Conservation (phyloP, 2,888 invertebrate species). For the Phania funesta region DNA sequence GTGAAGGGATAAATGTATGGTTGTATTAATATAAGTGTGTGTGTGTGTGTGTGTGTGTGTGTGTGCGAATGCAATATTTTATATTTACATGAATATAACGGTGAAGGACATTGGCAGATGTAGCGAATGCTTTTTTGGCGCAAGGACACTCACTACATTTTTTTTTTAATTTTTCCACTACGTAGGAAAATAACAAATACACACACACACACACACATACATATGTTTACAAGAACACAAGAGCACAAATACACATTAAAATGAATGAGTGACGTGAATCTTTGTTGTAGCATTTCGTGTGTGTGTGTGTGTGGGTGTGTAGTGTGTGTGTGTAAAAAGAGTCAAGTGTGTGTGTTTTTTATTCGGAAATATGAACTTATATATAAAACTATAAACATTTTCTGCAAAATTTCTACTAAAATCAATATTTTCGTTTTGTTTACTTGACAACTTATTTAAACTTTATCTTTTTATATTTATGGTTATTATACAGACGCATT, state of each 20-base stretch:
- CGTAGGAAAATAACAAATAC: slow-evolving; percentile 47
- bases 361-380: neutral
- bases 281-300: slow-evolving; percentile 1
- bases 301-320: neutral
- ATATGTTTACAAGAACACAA: neutral
- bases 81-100: slow-evolving; percentile 68
- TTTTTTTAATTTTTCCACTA: slow-evolving; percentile 32
- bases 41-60: slow-evolving; percentile 27
- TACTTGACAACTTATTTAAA: neutral
- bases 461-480: too few relatives aligned
- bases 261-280: slow-evolving; percentile 51
- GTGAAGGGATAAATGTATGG: too few relatives aligned
- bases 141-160: slow-evolving; percentile 66
- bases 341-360: slow-evolving; percentile 3
- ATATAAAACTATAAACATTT: slow-evolving; percentile 25
- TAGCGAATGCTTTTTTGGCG: slow-evolving; percentile 68
- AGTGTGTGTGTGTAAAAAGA: slow-evolving; percentile 1
- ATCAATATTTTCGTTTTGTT: slow-evolving; percentile 44
- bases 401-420: neutral
- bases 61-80: slow-evolving; percentile 52
- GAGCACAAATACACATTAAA: slow-evolving; percentile 7
- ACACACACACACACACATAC: slow-evolving; percentile 8
- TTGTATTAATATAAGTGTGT: neutral
- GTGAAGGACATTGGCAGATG: slow-evolving; percentile 68
- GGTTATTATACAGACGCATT: too few relatives aligned